phyloP scores from a whole-genome alignment of 2,888 invertebrate species.

The Tetramorium bicarinatum region DNA sequence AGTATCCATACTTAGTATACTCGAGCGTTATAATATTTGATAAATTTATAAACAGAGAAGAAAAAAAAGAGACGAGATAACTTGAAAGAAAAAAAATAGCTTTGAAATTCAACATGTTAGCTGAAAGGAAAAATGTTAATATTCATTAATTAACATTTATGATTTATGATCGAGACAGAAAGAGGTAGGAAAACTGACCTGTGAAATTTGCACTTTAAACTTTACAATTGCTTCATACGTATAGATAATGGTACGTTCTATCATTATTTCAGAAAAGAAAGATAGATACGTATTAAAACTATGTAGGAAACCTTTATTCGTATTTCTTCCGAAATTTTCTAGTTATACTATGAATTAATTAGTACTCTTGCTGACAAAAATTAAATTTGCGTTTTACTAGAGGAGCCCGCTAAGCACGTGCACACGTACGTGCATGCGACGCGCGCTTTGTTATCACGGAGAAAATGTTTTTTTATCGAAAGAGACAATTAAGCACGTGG shows the following conservation, averaged over 20 bases:
- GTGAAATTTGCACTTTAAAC: background rate
- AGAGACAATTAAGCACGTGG: slow-evolving; percentile 15
- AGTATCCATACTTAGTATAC: background rate
- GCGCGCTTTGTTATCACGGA: slow-evolving; percentile 16
- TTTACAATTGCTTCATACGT: slow-evolving; percentile 1
- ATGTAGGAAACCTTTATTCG: slow-evolving; percentile 77
- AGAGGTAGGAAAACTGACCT: background rate
- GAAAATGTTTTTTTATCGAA: slow-evolving; percentile 38
- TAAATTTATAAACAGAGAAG: background rate
- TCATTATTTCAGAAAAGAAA: slow-evolving; percentile 57
- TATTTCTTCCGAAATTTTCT: slow-evolving; percentile 68
- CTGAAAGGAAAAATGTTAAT: background rate
- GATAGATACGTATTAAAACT: slow-evolving; percentile 73
- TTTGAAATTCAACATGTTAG: background rate
- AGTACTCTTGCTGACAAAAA: slow-evolving; percentile 72
- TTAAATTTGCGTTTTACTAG: slow-evolving; percentile 70
- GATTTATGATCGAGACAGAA: background rate
- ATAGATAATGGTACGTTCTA: background rate
- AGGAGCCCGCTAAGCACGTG: slow-evolving; percentile 67
- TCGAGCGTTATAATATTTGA: slow-evolving; percentile 11
- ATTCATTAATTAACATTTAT: background rate
- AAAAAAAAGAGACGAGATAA: background rate
- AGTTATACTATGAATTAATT: slow-evolving; percentile 73
- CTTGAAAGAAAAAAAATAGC: background rate
- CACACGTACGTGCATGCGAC: slow-evolving; percentile 5